Conservation (phyloP, 30 jellyfish, hydroid and myxozoan species). For the Clytia hemisphaerica region DNA sequence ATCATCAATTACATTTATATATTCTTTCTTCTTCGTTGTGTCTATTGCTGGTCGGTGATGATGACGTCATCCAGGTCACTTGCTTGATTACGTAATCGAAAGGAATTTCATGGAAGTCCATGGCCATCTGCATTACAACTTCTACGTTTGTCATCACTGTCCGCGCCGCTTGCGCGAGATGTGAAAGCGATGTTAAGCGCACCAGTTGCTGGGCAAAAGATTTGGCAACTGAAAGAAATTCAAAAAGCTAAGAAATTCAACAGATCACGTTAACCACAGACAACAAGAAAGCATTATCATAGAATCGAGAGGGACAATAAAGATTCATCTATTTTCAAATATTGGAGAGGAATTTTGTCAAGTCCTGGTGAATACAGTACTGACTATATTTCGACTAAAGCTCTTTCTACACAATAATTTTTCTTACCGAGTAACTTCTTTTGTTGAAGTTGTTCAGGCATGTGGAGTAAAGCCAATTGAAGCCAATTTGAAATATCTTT, state of each 20-base stretch:
- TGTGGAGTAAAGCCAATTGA: conserved; percentile 72
- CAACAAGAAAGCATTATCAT: too few species aligned
- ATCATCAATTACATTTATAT: too few species aligned
- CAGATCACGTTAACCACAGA: too few species aligned
- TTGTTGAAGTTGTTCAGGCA: conserved; percentile 73
- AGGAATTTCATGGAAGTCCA: conserved; percentile 54
- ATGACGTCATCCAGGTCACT: conserved; percentile 60
- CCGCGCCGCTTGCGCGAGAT: conserved; percentile 97
- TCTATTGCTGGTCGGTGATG: too few species aligned
- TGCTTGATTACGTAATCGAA: conserved; percentile 50
- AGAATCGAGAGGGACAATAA: too few species aligned
- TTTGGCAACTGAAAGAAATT: conserved; percentile 70
- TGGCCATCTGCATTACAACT: conserved; percentile 79
- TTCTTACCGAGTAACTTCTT: conserved; percentile 67
- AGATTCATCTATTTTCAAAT: too few species aligned
- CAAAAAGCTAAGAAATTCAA: neutral
- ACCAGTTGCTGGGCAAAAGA: conserved; percentile 76
- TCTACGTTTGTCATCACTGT: conserved; percentile 81
- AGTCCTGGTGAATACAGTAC: too few species aligned
- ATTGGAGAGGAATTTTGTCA: too few species aligned
- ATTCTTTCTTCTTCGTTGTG: too few species aligned
- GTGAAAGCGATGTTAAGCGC: conserved; percentile 96
- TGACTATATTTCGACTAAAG: too few species aligned
- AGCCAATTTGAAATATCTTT: conserved; percentile 81
- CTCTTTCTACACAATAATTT: neutral